Base-by-base conservation (phyloP, 2,888 invertebrate genomes). In the Sepiola atlantica region DNA sequence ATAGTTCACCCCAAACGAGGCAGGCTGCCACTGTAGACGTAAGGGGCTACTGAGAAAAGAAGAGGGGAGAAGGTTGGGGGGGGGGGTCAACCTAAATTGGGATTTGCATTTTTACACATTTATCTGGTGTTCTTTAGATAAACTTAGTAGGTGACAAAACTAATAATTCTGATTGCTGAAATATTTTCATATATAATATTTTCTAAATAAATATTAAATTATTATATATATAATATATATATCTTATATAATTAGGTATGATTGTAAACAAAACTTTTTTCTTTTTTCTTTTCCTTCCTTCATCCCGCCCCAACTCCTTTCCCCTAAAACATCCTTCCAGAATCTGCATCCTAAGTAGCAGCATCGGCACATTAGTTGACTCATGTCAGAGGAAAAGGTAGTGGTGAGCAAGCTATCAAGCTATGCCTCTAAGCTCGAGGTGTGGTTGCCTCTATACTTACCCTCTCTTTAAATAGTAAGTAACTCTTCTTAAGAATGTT, bases 281-380 rank as follows among this genome's bases (percentile, higher is more conserved):
- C 28, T 28, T 77, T 77, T 77, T 77, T 77, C 24, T 77, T 77
- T 77, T 28, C 24, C 12, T 77, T 61, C 21, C 61, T 61, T 12
- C 61, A 12, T 12, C 77, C 14, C 77, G 16, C 16, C 77, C 77
- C 32, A 77, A 16, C n/a, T 77, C 77, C 77, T 77, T 77, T n/a
- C 77, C 16, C 32, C n/a, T 12, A 57, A 77, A 77, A 77, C 77
- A 77, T 77, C 32, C 77, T 77, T 77, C 77, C 77, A 77, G 77
- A 77, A 77, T 77, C 77, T n/a, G 77, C 77, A 77, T 77, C 77
- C 77, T 77, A n/a, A 77, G 77, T 77, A 77, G 77, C 77, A 77
- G 77, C n/a, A 77, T 77, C n/a, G 32, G n/a, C 77, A 77, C 77
- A 77, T 77, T n/a, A 0, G 77, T 77, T 77, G 77, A 77, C 77